A percentile compares a stretch with the other conserved stretches of the same genome.
Evolutionary conservation across 2,888 invertebrate species (phyloP).

Genomic region (Calameuta idolon): DNA sequence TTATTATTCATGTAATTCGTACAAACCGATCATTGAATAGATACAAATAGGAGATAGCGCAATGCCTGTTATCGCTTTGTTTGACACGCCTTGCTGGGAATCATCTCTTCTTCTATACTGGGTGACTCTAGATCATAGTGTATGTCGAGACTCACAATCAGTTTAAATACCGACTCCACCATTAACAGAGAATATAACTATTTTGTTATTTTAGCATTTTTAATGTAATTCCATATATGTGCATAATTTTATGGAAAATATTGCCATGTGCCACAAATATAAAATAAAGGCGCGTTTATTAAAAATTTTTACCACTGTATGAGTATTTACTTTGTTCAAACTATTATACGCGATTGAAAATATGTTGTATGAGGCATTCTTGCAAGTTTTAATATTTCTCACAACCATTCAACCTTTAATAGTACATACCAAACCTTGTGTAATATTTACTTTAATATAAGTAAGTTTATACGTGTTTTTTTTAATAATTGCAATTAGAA

Average conservation of each 20-base stretch:
- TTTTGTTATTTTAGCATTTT: not conserved
- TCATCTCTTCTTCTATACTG: slow-evolving; percentile 18
- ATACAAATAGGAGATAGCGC: slow-evolving; percentile 35
- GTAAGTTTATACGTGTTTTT: too few relatives aligned
- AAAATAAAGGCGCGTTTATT: not conserved
- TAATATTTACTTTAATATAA: too few relatives aligned
- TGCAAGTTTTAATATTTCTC: too few relatives aligned
- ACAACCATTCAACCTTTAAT: too few relatives aligned
- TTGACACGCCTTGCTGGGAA: slow-evolving; percentile 12
- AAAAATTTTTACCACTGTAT: not conserved
- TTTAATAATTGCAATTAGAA: too few relatives aligned
- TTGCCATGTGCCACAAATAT: not conserved
- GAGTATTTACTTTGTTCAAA: not conserved
- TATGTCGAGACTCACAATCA: not conserved
- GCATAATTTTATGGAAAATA: not conserved
- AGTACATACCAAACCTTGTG: too few relatives aligned
- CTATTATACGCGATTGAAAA: not conserved
- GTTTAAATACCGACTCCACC: not conserved
- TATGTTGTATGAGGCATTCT: not conserved
- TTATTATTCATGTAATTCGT: slow-evolving; percentile 37
- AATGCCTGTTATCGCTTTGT: slow-evolving; percentile 25
- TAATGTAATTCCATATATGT: not conserved
- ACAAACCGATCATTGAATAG: slow-evolving; percentile 38
- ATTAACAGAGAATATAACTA: not conserved
- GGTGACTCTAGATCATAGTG: slow-evolving; percentile 13